Evolutionary conservation across 1,140 invertebrate genomes (phyloP).

Genomic region (Drosophila setifemur): DNA sequence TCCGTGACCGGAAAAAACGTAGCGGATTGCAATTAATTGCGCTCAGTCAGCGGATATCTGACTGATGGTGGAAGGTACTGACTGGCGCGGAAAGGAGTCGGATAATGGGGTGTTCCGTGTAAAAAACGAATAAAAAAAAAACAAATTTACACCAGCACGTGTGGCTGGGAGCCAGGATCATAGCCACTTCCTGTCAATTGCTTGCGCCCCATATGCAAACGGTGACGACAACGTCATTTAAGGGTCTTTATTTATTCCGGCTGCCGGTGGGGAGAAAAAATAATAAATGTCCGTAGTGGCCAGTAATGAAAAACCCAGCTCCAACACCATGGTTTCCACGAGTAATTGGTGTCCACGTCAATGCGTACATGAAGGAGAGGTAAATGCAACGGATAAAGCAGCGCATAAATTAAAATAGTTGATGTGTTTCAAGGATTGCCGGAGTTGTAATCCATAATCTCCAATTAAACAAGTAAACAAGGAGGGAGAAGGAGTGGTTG

Average conservation of each 20-base stretch:
- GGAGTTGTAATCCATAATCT: conserved; percentile 10
- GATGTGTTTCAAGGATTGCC: conserved; percentile 12
- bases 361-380: neutral
- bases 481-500: neutral
- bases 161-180: conserved; percentile 3
- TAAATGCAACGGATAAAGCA: neutral
- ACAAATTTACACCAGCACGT: conserved; percentile 23
- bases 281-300: conserved; percentile 22
- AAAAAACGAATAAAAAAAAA: conserved; percentile 17
- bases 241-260: conserved; percentile 22
- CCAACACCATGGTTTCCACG: neutral
- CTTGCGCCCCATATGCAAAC: conserved; percentile 48
- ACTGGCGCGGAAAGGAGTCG: neutral
- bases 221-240: conserved; percentile 41
- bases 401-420: conserved; percentile 45
- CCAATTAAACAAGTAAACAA: neutral
- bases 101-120: conserved; percentile 15
- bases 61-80: conserved; percentile 9
- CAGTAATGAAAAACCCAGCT: conserved; percentile 21
- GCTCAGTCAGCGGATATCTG: conserved; percentile 65
- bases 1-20: conserved; percentile 60
- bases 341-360: conserved; percentile 18
- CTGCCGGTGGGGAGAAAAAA: neutral
- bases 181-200: conserved; percentile 35
- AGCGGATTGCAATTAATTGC: conserved; percentile 80